phyloP scores from a whole-genome alignment of 2,113 vertebrate species.

The Oreochromis aureus region DNA sequence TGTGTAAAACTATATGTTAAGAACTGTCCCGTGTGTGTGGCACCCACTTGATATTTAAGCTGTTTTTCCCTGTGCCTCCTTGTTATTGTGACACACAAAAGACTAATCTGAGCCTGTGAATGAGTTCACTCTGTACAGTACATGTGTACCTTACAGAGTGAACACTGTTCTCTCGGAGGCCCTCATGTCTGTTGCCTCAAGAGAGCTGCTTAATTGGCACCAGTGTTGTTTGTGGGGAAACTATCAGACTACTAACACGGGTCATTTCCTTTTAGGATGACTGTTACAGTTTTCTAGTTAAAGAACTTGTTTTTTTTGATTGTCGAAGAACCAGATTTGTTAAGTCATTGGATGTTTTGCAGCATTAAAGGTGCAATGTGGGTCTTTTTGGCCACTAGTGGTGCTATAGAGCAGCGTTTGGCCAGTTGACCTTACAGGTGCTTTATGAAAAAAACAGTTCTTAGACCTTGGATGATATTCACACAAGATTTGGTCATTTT shows the following conservation, averaged over 20 bases:
- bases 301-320: not conserved
- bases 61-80: not conserved
- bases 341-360: not conserved
- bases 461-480: not conserved
- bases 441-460: not conserved
- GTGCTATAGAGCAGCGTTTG: not conserved
- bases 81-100: conserved; percentile 2
- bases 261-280: not conserved
- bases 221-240: not conserved
- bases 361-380: not conserved
- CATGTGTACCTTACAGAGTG: not conserved
- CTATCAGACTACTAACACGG: not conserved
- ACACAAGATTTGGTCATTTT: not conserved
- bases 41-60: not conserved
- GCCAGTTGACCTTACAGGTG: not conserved
- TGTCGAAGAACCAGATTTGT: not conserved
- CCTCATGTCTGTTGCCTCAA: not conserved
- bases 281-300: not conserved
- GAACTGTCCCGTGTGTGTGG: not conserved
- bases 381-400: not conserved
- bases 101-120: conserved; percentile 11
- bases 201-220: not conserved
- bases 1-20: not conserved
- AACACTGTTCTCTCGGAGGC: not conserved
- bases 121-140: conserved; percentile 13